Conservation (phyloP, 2,888 invertebrate species). For the Clunio marinus region DNA sequence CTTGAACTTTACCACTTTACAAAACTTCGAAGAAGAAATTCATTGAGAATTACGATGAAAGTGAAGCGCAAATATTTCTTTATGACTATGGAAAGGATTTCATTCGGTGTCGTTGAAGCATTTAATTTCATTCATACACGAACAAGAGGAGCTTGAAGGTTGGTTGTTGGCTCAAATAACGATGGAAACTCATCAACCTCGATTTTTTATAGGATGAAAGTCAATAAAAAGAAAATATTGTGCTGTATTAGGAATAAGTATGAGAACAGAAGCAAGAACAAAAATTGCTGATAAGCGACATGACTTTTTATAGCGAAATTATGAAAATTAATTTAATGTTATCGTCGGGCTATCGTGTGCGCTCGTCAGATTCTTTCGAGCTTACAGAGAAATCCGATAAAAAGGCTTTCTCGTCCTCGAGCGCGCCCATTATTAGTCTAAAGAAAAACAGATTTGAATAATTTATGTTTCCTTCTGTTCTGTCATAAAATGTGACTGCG, state of each 20-base stretch:
- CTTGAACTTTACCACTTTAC: constrained; percentile 7
- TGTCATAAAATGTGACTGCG: constrained; percentile 23
- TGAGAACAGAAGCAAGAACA: background rate
- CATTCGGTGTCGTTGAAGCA: too few species aligned
- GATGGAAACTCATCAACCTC: constrained; percentile 37
- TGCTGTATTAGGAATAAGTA: background rate
- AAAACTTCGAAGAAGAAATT: background rate
- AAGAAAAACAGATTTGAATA: constrained; percentile 26
- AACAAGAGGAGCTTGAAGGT: background rate
- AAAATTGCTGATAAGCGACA: constrained; percentile 37
- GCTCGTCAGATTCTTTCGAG: background rate
- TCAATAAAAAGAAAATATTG: background rate
- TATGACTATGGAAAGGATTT: constrained; percentile 2
- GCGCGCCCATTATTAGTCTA: constrained; percentile 22
- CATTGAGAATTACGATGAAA: background rate
- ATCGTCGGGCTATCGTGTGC: constrained; percentile 9
- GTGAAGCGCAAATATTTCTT: constrained; percentile 23
- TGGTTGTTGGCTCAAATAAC: too few species aligned
- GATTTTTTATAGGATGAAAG: constrained; percentile 7
- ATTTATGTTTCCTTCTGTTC: constrained; percentile 32
- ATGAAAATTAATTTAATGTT: constrained; percentile 39
- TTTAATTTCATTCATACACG: constrained; percentile 35
- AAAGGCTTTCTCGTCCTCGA: constrained; percentile 5
- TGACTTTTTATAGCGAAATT: constrained; percentile 36
- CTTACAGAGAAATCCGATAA: background rate